phyloP scores from a whole-genome alignment of 1,140 invertebrate genomes.

The Nephila pilipes region DNA sequence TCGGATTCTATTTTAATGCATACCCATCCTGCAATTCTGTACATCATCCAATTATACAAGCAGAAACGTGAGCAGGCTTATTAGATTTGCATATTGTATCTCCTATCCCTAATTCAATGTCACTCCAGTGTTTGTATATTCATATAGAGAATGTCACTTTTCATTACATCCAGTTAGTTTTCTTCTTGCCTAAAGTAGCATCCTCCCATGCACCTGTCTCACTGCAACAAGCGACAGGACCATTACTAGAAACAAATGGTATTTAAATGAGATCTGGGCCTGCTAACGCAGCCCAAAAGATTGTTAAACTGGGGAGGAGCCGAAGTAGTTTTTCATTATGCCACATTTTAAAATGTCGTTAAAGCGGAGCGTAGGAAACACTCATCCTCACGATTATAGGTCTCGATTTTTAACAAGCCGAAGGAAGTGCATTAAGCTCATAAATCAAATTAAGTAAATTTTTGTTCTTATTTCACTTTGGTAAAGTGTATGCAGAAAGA shows the following conservation, averaged over 20 bases:
- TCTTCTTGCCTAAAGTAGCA: neutral
- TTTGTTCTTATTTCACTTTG: neutral
- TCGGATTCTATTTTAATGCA: too few relatives aligned
- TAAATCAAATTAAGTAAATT: conserved; percentile 1
- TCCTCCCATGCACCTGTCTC: conserved; percentile 20
- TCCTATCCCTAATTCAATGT: too few relatives aligned
- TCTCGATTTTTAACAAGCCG: neutral
- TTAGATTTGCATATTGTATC: too few relatives aligned
- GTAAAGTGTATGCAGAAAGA: neutral
- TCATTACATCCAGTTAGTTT: neutral
- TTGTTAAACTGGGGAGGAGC: conserved; percentile 17
- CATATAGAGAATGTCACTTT: too few relatives aligned
- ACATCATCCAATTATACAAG: too few relatives aligned
- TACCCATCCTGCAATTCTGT: too few relatives aligned
- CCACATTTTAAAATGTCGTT: neutral
- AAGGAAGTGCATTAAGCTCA: neutral
- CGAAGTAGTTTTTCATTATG: neutral
- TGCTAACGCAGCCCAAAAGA: neutral
- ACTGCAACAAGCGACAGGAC: neutral
- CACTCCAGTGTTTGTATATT: too few relatives aligned
- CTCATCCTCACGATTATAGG: neutral
- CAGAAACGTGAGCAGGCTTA: too few relatives aligned
- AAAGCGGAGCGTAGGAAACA: neutral
- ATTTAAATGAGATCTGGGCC: neutral
- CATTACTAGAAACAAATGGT: conserved; percentile 27